phyloP scores from a whole-genome alignment of 2,888 invertebrate genomes.

The Glyphotaelius pellucidus region DNA sequence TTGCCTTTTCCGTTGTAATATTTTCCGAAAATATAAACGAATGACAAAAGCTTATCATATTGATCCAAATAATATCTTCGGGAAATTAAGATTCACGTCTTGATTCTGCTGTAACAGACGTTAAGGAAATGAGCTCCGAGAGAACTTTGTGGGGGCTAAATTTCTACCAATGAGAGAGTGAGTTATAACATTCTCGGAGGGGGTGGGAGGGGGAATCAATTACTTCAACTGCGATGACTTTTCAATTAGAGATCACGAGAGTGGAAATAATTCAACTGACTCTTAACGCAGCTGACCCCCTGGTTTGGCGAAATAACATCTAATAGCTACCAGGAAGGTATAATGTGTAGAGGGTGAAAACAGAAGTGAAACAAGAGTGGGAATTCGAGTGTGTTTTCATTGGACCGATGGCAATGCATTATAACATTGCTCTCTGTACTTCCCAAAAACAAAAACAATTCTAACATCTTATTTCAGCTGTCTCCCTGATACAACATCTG shows the following conservation, averaged over 20 bases:
- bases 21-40: neutral
- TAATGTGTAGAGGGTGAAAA: constrained; percentile 6
- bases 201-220: constrained; percentile 70
- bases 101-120: constrained; percentile 52
- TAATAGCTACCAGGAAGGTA: constrained; percentile 14
- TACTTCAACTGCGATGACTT: constrained; percentile 79
- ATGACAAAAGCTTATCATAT: neutral
- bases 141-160: constrained; percentile 10
- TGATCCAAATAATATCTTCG: constrained; percentile 35
- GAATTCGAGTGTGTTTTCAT: neutral
- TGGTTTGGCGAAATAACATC: constrained; percentile 3
- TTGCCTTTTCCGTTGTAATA: neutral
- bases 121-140: constrained; percentile 54
- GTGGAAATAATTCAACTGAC: constrained; percentile 76
- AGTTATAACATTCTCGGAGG: constrained; percentile 16
- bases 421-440: neutral
- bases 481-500: neutral
- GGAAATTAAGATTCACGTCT: constrained; percentile 43
- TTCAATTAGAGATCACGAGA: constrained; percentile 80
- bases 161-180: constrained; percentile 42
- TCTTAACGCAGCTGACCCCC: constrained; percentile 50
- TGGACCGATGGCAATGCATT: neutral
- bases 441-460: neutral
- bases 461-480: neutral
- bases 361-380: neutral